Evolutionary conservation across 2,113 vertebrate genomes (phyloP).

Genomic region (Grammomys surdaster): DNA sequence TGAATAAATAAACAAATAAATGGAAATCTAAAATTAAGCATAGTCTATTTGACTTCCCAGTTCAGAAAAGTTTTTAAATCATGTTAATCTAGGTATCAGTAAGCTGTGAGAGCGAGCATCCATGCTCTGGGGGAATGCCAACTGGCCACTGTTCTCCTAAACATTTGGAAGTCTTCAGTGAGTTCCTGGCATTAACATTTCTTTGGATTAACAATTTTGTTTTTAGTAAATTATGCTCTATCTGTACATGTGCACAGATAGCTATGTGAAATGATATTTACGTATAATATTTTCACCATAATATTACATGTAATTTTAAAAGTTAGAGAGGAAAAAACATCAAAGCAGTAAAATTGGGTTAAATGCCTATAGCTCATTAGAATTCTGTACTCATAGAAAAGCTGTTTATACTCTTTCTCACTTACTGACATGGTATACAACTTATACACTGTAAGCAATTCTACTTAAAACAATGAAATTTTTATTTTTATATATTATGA

Average conservation of each 20-base stretch:
- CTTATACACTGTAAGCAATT: not conserved
- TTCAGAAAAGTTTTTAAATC: not conserved
- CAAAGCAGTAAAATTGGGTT: not conserved
- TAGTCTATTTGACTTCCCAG: not conserved
- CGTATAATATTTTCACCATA: not conserved
- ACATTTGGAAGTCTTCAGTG: not conserved
- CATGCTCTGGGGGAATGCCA: not conserved
- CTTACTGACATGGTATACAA: not conserved
- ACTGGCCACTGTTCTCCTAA: not conserved
- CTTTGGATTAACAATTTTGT: not conserved
- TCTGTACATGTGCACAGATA: not conserved
- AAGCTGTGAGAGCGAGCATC: not conserved
- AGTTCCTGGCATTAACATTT: not conserved
- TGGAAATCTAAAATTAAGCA: not conserved
- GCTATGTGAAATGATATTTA: not conserved
- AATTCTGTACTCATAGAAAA: not conserved
- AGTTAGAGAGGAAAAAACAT: not conserved
- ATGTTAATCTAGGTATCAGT: not conserved
- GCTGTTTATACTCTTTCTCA: not conserved
- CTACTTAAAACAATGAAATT: not conserved
- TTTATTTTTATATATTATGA: not conserved
- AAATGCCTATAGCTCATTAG: not conserved
- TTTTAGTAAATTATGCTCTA: not conserved
- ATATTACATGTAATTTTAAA: conserved; percentile 2
- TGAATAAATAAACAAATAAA: not conserved